phyloP scores from a whole-genome alignment of 2,797 vertebrate species.

The Lerista edwardsae region DNA sequence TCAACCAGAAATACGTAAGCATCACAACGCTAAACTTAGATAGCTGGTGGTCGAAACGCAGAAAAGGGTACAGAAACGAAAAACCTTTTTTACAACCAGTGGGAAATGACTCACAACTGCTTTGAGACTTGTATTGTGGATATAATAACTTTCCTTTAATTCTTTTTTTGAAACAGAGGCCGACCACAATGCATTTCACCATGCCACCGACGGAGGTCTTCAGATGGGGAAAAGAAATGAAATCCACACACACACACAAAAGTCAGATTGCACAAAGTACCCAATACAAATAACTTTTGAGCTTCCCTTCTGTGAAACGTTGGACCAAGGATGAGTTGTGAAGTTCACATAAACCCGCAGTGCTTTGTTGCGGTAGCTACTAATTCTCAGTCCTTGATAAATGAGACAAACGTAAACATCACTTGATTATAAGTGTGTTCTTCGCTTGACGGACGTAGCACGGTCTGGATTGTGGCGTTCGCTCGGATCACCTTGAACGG shows the following conservation, averaged over 20 bases:
- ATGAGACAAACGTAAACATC: neutral
- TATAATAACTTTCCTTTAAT: neutral
- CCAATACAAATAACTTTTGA: neutral
- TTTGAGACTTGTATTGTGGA: neutral
- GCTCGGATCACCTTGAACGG: no score
- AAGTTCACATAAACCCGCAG: no score
- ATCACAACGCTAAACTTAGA: neutral
- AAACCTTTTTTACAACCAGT: neutral
- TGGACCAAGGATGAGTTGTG: slow-evolving; percentile 14
- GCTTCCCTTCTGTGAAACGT: slow-evolving; percentile 1
- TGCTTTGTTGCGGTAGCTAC: slow-evolving; percentile 46
- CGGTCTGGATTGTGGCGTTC: no score
- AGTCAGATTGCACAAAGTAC: neutral
- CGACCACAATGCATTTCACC: neutral
- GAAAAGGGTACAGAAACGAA: neutral
- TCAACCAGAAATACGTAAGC: neutral
- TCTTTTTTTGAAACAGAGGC: neutral
- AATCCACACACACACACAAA: no score
- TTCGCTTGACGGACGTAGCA: no score
- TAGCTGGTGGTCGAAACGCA: neutral
- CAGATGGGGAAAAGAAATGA: neutral
- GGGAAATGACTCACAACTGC: slow-evolving; percentile 7
- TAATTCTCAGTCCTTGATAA: neutral
- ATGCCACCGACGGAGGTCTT: neutral
- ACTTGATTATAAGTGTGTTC: no score